phyloP scores from a whole-genome alignment of 2,113 vertebrate species.

The Pollachius pollachius region DNA sequence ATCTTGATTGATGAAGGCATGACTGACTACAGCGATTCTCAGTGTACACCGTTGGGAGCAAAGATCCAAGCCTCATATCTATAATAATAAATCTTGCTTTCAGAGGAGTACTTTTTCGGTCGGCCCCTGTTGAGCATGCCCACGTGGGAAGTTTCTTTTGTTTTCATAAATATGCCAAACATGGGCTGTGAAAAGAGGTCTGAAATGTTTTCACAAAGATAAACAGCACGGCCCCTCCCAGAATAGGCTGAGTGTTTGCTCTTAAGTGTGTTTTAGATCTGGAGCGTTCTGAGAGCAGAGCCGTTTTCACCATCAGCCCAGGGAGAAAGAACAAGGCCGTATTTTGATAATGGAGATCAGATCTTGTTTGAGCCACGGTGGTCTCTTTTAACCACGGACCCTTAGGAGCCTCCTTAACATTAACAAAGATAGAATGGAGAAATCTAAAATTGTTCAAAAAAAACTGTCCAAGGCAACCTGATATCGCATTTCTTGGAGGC shows the following conservation, averaged over 20 bases:
- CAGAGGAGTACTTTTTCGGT: not conserved
- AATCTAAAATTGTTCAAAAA: no score
- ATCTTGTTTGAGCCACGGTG: not conserved
- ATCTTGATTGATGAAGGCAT: no score
- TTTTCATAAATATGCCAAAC: conserved; percentile 33
- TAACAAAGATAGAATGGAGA: no score
- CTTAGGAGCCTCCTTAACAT: not conserved
- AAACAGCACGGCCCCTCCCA: conserved; percentile 2
- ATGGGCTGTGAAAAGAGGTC: conserved; percentile 7
- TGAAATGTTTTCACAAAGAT: conserved; percentile 32
- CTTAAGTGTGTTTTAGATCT: no score
- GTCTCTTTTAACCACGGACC: conserved; percentile 2
- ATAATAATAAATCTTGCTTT: not conserved
- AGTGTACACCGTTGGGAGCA: no score
- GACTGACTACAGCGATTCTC: no score
- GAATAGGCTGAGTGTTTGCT: no score
- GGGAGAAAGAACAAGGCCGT: conserved; percentile 17
- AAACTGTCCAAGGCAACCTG: no score
- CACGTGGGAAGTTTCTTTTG: conserved; percentile 24
- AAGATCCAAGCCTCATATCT: not conserved
- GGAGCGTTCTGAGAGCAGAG: no score
- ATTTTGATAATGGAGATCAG: conserved; percentile 17
- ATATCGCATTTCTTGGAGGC: no score
- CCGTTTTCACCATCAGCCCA: not conserved
- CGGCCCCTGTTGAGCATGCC: not conserved